Percentiles rank a stretch among this genome's conserved stretches.
These are phyloP conservation scores for Hemicrepidius hirtus DNA, from an alignment of 2,888 invertebrate genomes.

Conservation along the genomic window DNA sequence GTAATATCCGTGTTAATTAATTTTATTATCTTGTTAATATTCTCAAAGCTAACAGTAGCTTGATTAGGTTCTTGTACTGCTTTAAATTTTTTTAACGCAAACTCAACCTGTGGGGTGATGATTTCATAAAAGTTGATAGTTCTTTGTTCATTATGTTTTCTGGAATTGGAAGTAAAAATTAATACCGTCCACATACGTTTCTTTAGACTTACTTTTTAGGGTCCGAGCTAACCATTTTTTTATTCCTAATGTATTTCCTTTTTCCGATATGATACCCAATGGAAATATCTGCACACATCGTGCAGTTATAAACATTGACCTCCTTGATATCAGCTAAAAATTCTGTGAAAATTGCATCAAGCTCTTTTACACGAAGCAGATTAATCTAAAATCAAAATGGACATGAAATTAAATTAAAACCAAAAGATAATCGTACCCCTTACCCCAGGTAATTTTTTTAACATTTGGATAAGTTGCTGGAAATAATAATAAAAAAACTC, in stretches of 20 bases:
- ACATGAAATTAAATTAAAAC: too few relatives aligned
- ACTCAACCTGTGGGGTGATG: slow-evolving; percentile 48
- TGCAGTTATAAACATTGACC: slow-evolving; percentile 37
- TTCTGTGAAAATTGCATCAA: slow-evolving; percentile 44
- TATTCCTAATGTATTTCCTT: slow-evolving; percentile 52
- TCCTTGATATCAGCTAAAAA: slow-evolving; percentile 54
- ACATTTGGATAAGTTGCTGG: slow-evolving; percentile 44
- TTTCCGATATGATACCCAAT: slow-evolving; percentile 54
- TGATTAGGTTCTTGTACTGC: slow-evolving; percentile 43
- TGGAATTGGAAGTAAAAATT: slow-evolving; percentile 30
- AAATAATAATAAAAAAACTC: slow-evolving; percentile 52
- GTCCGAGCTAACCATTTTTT: slow-evolving; percentile 47
- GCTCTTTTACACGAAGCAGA: slow-evolving; percentile 21
- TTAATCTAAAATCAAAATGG: slow-evolving; percentile 47
- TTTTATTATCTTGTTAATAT: slow-evolving; percentile 32
- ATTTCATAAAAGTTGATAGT: slow-evolving; percentile 53
- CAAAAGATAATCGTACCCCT: too few relatives aligned
- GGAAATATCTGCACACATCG: slow-evolving; percentile 49
- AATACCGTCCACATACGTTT: too few relatives aligned
- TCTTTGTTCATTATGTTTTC: slow-evolving; percentile 33
- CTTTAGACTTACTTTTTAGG: slow-evolving; percentile 7
- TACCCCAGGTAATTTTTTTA: slow-evolving; percentile 43
- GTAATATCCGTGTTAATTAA: not conserved
- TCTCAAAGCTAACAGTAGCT: slow-evolving; percentile 37
- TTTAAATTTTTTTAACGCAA: slow-evolving; percentile 43